Conservation (phyloP, 2,797 vertebrate genomes). For the Clarias laeviceps region DNA sequence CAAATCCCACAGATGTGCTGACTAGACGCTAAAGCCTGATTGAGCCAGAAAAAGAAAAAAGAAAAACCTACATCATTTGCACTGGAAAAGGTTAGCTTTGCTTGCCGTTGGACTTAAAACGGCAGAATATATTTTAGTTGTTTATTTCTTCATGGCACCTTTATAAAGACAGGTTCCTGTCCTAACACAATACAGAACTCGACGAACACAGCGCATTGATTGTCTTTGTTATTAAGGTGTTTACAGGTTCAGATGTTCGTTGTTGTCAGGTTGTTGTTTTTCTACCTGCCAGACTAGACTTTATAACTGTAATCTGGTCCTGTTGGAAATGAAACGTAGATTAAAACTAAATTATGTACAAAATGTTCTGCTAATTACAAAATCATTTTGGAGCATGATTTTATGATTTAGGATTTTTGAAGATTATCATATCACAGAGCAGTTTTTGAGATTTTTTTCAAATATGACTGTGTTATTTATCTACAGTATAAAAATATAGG, state of each 20-base stretch:
- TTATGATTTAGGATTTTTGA: neutral
- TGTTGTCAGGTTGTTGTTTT: neutral
- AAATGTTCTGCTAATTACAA: neutral
- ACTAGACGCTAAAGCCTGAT: conserved; percentile 9
- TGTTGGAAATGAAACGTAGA: neutral
- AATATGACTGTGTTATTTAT: neutral
- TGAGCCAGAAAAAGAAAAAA: neutral
- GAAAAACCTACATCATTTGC: neutral
- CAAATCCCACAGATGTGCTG: conserved; percentile 15
- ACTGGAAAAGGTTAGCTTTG: conserved; percentile 30
- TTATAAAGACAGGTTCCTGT: conserved; percentile 5
- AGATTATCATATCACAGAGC: neutral
- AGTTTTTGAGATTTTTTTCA: neutral
- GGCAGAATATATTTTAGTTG: neutral
- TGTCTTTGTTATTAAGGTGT: conserved; percentile 16
- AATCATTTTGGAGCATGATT: neutral
- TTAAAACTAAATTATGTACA: neutral
- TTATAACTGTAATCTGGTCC: neutral
- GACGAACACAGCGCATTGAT: neutral
- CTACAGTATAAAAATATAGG: neutral
- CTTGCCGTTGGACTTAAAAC: neutral
- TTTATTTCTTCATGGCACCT: conserved; percentile 8
- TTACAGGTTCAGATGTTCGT: conserved; percentile 5
- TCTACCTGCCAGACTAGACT: neutral
- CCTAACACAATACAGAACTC: neutral